phyloP scores from a whole-genome alignment of 92 coral and sea anemone species.

The Nematostella vectensis region DNA sequence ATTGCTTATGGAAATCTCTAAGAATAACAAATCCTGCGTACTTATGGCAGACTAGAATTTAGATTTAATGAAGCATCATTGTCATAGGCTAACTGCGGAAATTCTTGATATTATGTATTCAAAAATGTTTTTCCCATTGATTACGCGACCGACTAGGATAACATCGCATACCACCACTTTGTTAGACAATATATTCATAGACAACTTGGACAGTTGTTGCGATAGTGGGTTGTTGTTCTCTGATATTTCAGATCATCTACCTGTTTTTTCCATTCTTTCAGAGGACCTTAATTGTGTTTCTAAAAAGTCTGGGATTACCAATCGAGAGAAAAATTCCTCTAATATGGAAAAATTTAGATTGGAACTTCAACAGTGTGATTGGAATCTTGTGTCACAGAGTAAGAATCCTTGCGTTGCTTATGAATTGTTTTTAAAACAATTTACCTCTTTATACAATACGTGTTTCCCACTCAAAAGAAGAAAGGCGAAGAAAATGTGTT shows the following conservation, averaged over 20 bases:
- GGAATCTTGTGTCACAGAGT: neutral
- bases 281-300: neutral
- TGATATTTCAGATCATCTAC: conserved; percentile 51
- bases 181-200: conserved; percentile 50
- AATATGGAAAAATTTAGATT: neutral
- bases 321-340: conserved; percentile 11
- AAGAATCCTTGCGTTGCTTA: neutral
- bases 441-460: neutral
- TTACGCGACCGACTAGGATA: conserved; percentile 52
- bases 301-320: conserved; percentile 4
- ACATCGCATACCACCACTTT: conserved; percentile 40
- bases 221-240: conserved; percentile 25
- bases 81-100: conserved; percentile 32
- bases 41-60: conserved; percentile 4
- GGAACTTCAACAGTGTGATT: neutral
- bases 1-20: neutral
- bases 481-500: conserved; percentile 4
- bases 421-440: too few relatives aligned
- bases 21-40: conserved; percentile 8
- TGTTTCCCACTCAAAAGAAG: conserved; percentile 2
- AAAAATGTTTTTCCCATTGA: conserved; percentile 32
- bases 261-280: conserved; percentile 29
- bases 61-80: conserved; percentile 22
- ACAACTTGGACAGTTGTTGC: conserved; percentile 3
- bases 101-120: conserved; percentile 48